Evolutionary conservation across 1,140 invertebrate species (phyloP), one percentile per base, ranked within the genome.

Genomic region (Protaetia brevitarsis): DNA sequence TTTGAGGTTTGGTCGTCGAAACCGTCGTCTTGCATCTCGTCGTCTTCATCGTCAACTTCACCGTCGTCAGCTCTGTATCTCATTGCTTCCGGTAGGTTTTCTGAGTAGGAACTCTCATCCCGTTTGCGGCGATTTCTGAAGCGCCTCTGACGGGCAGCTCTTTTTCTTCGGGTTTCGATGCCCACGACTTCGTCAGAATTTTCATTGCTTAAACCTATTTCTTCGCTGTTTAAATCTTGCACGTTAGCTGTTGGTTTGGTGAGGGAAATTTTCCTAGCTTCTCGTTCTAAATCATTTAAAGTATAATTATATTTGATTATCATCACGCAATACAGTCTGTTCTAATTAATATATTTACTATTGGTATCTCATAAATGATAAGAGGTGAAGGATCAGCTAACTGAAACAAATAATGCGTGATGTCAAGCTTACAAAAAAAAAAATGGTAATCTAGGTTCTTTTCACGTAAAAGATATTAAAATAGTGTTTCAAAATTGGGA

Each of bases 11-110:
- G 60, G 36, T 62, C 60, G 31, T 62, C 31, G 29, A 67, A 36
- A 37, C 64, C 41, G 23, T 51, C 34, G 28, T 61, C 65, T 30
- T 66, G 23, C 65, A 68, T 31, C 29, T 36, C 29, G 23, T 66
- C 41, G 16, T 60, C 66, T 56, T 68, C 61, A 10, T 59, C 51
- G 34, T 64, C 57, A 45, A 62, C 23, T 7, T 62, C 60, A 5
- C 31, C 60, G 13, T 62, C 60, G 10, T 62, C 60, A 6, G 29
- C 60, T 21, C 60, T 21, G 19, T 62, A 62, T 4, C 19, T 27
- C 57, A 59, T n/a, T 1, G 30, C n/a, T 27, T 59, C 57, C 13
- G 16, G 16, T 1, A 11, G 11, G 29, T 31, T 59, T 13, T 59
- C 57, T 3, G 57, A 59, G 13, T 59, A 59, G 0, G 57, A 59